phyloP scores from a whole-genome alignment of 1,140 invertebrate genomes.

The Ceratosolen solmsi region DNA sequence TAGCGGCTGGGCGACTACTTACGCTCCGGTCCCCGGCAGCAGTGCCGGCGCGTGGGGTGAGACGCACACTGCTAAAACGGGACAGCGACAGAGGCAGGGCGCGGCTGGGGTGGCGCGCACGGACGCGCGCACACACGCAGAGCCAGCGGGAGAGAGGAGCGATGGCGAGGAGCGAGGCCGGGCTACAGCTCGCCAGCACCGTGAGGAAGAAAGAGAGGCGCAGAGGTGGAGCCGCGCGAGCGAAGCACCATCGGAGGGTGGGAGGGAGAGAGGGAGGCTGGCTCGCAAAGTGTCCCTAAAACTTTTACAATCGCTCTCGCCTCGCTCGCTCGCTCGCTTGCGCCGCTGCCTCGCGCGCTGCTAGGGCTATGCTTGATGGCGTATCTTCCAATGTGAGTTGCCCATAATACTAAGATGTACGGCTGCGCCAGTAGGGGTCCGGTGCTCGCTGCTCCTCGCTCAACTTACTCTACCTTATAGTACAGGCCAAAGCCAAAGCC shows the following conservation, averaged over 20 bases:
- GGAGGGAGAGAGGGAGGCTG: slow-evolving; percentile 67
- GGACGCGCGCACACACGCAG: background rate
- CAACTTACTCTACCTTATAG: slow-evolving; percentile 71
- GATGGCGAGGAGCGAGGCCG: background rate
- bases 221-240: slow-evolving; percentile 54
- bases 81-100: slow-evolving; percentile 53
- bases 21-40: background rate
- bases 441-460: slow-evolving; percentile 54
- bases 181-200: background rate
- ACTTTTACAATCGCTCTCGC: slow-evolving; percentile 79
- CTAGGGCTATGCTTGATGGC: slow-evolving; percentile 84
- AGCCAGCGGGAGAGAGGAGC: background rate
- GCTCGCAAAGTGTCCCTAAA: slow-evolving; percentile 77
- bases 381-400: slow-evolving; percentile 86
- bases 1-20: slow-evolving; percentile 40
- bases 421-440: slow-evolving; percentile 79
- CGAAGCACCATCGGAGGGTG: slow-evolving; percentile 32
- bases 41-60: background rate
- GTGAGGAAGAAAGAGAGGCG: slow-evolving; percentile 47
- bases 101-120: slow-evolving; percentile 49
- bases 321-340: slow-evolving; percentile 71
- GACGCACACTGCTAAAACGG: background rate
- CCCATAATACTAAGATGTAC: slow-evolving; percentile 84
- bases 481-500: slow-evolving; percentile 69
- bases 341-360: slow-evolving; percentile 60